phyloP scores from a whole-genome alignment of 2,888 invertebrate genomes.

The Phasia obesa region DNA sequence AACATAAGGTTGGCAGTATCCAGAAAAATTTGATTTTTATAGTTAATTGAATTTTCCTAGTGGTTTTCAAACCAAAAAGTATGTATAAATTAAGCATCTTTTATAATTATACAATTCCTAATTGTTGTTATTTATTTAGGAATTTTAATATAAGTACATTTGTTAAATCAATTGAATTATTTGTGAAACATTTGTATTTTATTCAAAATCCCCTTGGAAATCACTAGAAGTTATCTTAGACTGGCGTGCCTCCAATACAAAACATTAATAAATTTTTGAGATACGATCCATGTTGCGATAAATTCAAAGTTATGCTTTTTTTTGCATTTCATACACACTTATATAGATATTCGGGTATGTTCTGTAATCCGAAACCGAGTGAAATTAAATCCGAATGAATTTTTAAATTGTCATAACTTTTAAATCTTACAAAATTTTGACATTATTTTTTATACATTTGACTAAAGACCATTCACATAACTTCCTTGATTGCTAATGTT shows the following conservation, averaged over 20 bases:
- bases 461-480: too few species aligned
- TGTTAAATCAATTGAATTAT: slow-evolving; percentile 5
- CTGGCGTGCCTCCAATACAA: slow-evolving; percentile 4
- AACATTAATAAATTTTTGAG: too few species aligned
- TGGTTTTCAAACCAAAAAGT: slow-evolving; percentile 12
- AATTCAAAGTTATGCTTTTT: too few species aligned
- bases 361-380: too few species aligned
- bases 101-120: slow-evolving; percentile 6
- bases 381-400: too few species aligned
- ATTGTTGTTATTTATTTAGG: slow-evolving; percentile 4
- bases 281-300: too few species aligned
- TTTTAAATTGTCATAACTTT: too few species aligned
- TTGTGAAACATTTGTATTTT: not conserved
- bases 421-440: too few species aligned
- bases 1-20: not conserved
- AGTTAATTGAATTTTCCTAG: not conserved
- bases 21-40: not conserved
- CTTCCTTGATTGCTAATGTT: too few species aligned
- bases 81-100: not conserved
- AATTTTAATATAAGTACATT: not conserved
- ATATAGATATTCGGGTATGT: too few species aligned
- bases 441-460: too few species aligned
- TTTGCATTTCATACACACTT: too few species aligned
- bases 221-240: not conserved
- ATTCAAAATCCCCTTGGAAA: not conserved